phyloP scores from a whole-genome alignment of 2,113 vertebrate species.

The Nansenia antarctica region DNA sequence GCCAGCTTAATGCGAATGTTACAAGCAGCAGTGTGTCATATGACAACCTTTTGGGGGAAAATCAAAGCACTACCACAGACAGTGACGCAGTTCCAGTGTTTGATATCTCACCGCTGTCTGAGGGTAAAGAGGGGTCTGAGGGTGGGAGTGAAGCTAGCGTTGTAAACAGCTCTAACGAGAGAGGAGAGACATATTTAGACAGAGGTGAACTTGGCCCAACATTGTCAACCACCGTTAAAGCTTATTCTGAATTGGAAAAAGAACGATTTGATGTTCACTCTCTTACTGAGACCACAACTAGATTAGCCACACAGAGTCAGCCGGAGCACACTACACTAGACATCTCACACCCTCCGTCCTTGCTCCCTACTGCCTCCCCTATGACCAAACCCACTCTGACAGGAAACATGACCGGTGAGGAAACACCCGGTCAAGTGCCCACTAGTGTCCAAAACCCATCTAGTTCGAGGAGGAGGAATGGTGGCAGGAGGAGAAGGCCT shows the following conservation, averaged over 20 bases:
- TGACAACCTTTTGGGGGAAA: constrained; percentile 30
- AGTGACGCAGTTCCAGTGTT: constrained; percentile 33
- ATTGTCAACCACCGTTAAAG: constrained; percentile 18
- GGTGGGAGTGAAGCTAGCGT: background rate
- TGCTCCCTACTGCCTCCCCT: constrained; percentile 31
- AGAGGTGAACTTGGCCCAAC: constrained; percentile 17
- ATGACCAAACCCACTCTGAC: constrained; percentile 6
- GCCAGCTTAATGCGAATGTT: constrained; percentile 28
- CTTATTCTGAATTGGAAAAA: constrained; percentile 20
- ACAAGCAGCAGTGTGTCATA: constrained; percentile 31
- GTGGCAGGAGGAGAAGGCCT: constrained; percentile 72
- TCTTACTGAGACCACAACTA: constrained; percentile 3
- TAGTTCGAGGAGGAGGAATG: constrained; percentile 68
- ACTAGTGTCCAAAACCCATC: background rate
- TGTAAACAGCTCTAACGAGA: constrained; percentile 29
- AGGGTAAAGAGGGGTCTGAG: constrained; percentile 13
- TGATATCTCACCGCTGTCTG: constrained; percentile 23
- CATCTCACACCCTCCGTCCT: constrained; percentile 21
- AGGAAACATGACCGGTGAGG: background rate
- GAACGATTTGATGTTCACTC: constrained; percentile 27
- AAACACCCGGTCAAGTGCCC: background rate
- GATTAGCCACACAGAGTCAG: background rate
- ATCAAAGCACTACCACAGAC: constrained; percentile 41
- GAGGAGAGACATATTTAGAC: constrained; percentile 25
- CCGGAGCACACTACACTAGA: constrained; percentile 3